Evolutionary conservation across 2,888 invertebrate species (phyloP), one percentile per base, ranked within the genome.

Genomic region (Macrosoma leucophasiata): DNA sequence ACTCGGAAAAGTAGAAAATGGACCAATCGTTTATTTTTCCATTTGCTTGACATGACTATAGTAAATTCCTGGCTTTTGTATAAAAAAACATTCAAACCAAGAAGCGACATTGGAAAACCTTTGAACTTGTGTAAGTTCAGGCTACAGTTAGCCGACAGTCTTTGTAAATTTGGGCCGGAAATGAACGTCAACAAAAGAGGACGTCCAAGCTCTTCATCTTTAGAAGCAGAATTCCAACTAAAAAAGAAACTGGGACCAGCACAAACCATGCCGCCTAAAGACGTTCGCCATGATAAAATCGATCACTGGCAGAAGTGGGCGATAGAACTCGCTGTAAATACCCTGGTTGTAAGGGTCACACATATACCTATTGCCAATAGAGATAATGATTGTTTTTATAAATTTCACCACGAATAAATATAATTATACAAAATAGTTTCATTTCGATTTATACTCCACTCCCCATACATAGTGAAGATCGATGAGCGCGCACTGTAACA

Each of bases 211-310:
- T 31, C 36, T 22, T 43, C 37, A 29, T 26, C 29, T 24, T 27
- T 52, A 32, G 47, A 52, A 37, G 21, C 38, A 23, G 46, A 50
- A 39, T 31, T 50, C 4, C 39, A 45, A 21, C 20, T 41, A 21
- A 55, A 53, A 43, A 52, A 29, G 30, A 49, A 43, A 29, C 47
- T 37, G 31, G 38, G 46, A 26, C 31, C 48, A 34, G 36, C 41
- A 30, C 40, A 36, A 36, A n/a, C 36, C n/a, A n/a, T n/a, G n/a
- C n/a, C n/a, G n/a, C n/a, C n/a, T n/a, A n/a, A n/a, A n/a, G n/a
- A n/a, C n/a, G n/a, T n/a, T n/a, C n/a, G n/a, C n/a, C n/a, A n/a
- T n/a, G n/a, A n/a, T n/a, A n/a, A n/a, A n/a, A n/a, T n/a, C n/a
- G n/a, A n/a, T n/a, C n/a, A n/a, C n/a, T n/a, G n/a, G n/a, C n/a